phyloP scores from a whole-genome alignment of 1,140 invertebrate genomes.

The Musca vetustissima region DNA sequence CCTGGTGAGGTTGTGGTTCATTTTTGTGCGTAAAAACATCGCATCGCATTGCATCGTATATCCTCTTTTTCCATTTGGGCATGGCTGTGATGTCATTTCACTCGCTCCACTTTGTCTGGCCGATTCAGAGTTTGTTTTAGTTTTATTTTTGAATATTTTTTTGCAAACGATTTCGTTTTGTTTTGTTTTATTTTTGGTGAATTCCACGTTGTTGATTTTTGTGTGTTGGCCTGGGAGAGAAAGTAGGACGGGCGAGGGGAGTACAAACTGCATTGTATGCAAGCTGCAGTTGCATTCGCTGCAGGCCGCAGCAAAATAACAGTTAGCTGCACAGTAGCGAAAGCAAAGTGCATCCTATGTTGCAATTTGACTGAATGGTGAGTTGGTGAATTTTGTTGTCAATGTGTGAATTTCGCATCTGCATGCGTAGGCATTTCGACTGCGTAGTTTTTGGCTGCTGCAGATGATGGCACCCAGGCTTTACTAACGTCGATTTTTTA shows the following conservation, averaged over 20 bases:
- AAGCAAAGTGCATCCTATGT: too few relatives aligned
- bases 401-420: too few relatives aligned
- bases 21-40: conserved; percentile 30
- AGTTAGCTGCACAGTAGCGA: neutral
- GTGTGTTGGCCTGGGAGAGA: neutral
- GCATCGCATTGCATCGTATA: too few relatives aligned
- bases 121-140: conserved; percentile 19
- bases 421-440: too few relatives aligned
- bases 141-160: conserved; percentile 22
- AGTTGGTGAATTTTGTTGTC: too few relatives aligned
- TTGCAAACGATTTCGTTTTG: too few relatives aligned
- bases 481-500: conserved; percentile 19
- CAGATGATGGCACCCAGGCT: conserved; percentile 1
- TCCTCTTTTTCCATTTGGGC: too few relatives aligned
- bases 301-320: neutral
- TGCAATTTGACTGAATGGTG: too few relatives aligned
- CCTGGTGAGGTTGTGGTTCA: conserved; percentile 28
- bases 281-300: neutral
- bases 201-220: neutral
- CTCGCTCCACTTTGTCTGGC: conserved; percentile 26
- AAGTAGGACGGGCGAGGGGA: too few relatives aligned
- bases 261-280: too few relatives aligned
- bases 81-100: conserved; percentile 31
- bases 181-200: neutral
- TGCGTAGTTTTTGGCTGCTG: too few relatives aligned